Percentiles rank a stretch among this genome's conserved stretches.
Evolutionary conservation across 2,888 invertebrate species (phyloP).

Genomic region (Folsomia manolachei): DNA sequence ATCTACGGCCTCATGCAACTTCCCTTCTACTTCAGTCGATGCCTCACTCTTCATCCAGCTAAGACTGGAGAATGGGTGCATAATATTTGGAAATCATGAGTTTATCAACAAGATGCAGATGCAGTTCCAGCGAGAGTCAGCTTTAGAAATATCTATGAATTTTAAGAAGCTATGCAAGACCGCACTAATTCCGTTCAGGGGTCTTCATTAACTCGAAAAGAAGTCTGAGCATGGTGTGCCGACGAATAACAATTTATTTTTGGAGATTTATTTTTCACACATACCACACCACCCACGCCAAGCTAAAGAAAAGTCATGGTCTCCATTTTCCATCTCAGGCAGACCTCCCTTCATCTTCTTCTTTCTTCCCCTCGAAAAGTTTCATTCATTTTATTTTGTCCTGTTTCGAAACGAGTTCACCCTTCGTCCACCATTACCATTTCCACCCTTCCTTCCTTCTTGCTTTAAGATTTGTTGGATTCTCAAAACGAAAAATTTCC

Average conservation of each 20-base stretch:
- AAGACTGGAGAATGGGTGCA: background rate
- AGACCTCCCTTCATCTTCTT: background rate
- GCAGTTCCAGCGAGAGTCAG: background rate
- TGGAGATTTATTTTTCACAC: background rate
- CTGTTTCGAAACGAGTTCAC: background rate
- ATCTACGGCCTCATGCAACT: background rate
- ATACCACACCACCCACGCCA: background rate
- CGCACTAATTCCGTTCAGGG: too few relatives aligned
- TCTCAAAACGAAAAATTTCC: background rate
- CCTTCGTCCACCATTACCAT: background rate
- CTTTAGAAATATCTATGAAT: background rate
- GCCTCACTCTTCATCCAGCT: too few relatives aligned
- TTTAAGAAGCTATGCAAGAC: constrained; percentile 17
- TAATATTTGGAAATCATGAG: background rate
- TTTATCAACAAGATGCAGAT: background rate
- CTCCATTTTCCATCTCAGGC: background rate
- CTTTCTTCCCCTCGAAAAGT: constrained; percentile 4
- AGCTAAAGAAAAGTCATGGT: background rate
- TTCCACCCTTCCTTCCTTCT: background rate
- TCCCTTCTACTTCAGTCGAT: too few relatives aligned
- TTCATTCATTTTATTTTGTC: background rate
- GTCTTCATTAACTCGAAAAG: constrained; percentile 15
- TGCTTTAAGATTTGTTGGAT: background rate
- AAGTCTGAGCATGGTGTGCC: constrained; percentile 14
- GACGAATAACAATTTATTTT: background rate